A percentile compares a stretch with the other conserved stretches of the same genome.
Evolutionary conservation across 2,888 invertebrate species (phyloP).

Genomic region (Sphinx pinastri): DNA sequence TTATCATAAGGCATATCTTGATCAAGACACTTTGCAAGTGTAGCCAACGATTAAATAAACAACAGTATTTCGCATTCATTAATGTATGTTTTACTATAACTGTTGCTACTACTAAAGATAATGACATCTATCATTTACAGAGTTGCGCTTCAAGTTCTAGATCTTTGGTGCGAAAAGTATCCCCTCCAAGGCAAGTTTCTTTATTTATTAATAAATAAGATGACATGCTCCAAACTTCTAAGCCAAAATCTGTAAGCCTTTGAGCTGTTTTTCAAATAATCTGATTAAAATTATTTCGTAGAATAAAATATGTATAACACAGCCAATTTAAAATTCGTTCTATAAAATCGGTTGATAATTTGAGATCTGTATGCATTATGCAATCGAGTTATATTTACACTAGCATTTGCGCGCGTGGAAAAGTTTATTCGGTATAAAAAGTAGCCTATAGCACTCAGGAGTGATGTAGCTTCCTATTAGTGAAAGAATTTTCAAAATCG

Average conservation of each 20-base stretch:
- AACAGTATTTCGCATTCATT: too few relatives aligned
- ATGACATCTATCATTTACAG: background rate
- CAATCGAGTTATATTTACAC: too few relatives aligned
- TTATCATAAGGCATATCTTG: too few relatives aligned
- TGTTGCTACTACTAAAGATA: background rate
- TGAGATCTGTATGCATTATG: too few relatives aligned
- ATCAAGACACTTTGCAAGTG: too few relatives aligned
- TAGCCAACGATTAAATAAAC: too few relatives aligned
- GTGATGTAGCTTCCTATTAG: too few relatives aligned
- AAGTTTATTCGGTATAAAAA: background rate
- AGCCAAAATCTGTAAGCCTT: background rate
- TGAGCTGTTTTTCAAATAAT: background rate
- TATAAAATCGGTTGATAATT: too few relatives aligned
- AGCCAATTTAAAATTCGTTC: background rate
- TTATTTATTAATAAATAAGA: background rate
- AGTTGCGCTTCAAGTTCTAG: slow-evolving; percentile 9
- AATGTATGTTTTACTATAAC: too few relatives aligned
- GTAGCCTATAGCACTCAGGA: background rate
- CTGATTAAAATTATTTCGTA: background rate
- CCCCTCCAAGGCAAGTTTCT: background rate
- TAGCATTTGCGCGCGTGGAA: too few relatives aligned
- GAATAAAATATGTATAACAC: too few relatives aligned
- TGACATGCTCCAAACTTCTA: background rate
- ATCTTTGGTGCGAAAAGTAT: background rate
- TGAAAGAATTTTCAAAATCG: too few relatives aligned